These are phyloP conservation scores for Charanyca ferruginea DNA, from an alignment of 2,888 invertebrate species.

Conservation along the genomic window DNA sequence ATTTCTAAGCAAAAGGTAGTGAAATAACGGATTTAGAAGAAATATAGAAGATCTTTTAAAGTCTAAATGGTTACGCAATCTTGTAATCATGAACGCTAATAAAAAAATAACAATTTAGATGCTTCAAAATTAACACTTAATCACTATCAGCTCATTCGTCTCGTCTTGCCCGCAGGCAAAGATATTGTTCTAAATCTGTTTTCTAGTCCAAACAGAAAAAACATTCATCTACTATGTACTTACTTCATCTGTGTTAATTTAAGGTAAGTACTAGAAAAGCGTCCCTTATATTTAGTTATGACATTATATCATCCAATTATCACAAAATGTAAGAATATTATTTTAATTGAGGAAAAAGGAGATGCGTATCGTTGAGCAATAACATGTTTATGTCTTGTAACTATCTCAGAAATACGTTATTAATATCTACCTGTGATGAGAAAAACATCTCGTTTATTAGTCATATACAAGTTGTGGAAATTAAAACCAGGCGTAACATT, in stretches of 20 bases:
- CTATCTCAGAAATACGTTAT: neutral
- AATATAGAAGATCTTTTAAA: neutral
- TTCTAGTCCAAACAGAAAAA: constrained; percentile 14
- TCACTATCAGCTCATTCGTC: no score
- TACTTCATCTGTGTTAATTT: neutral
- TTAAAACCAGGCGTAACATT: constrained; percentile 13
- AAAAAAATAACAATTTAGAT: no score
- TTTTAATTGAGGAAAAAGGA: neutral
- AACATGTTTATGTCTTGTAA: neutral
- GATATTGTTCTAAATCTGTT: neutral
- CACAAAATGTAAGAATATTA: neutral
- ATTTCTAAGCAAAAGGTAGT: no score
- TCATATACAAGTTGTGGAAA: constrained; percentile 1
- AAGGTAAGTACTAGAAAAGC: no score
- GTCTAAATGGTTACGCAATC: no score
- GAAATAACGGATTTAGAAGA: no score
- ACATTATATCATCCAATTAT: no score
- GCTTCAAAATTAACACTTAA: no score
- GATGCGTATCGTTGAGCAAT: neutral
- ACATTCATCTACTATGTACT: constrained; percentile 18
- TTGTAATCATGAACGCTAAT: no score
- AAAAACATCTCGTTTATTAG: neutral
- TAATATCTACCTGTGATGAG: neutral
- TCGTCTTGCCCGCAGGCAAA: neutral
- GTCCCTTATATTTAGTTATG: no score